phyloP scores from a whole-genome alignment of 2,113 vertebrate species.

The Chamaea fasciata region DNA sequence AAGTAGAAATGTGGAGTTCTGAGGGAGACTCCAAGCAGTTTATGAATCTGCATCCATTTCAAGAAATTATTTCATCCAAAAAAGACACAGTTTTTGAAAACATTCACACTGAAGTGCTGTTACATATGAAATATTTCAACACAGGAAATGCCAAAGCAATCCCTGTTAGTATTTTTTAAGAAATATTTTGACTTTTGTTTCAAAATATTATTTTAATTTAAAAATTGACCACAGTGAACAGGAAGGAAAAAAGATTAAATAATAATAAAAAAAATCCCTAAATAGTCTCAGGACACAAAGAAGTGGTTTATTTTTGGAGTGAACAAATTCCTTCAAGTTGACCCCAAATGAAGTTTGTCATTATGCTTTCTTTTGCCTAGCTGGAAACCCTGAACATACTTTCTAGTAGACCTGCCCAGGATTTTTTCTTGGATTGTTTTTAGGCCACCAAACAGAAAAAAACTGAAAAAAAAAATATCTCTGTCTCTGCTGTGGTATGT shows the following conservation, averaged over 20 bases:
- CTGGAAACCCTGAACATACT: background rate
- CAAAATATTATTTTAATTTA: background rate
- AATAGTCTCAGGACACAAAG: background rate
- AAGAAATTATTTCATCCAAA: background rate
- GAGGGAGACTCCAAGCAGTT: background rate
- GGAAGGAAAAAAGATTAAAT: background rate
- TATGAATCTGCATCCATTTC: background rate
- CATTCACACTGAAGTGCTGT: background rate
- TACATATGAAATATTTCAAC: background rate
- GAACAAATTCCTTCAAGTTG: background rate
- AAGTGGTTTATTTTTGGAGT: background rate
- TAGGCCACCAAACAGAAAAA: background rate
- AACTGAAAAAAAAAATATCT: background rate
- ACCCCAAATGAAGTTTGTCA: background rate
- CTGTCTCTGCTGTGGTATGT: background rate
- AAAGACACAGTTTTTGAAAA: background rate
- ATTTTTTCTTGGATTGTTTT: background rate
- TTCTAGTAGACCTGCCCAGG: background rate
- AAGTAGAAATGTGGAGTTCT: background rate
- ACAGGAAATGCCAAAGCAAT: conserved; percentile 13
- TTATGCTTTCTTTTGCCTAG: background rate
- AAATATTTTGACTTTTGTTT: conserved; percentile 28
- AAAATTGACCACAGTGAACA: background rate
- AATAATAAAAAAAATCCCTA: background rate
- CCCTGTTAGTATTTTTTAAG: background rate